phyloP scores from a whole-genome alignment of 2,797 vertebrate species.

The Coendou prehensilis region DNA sequence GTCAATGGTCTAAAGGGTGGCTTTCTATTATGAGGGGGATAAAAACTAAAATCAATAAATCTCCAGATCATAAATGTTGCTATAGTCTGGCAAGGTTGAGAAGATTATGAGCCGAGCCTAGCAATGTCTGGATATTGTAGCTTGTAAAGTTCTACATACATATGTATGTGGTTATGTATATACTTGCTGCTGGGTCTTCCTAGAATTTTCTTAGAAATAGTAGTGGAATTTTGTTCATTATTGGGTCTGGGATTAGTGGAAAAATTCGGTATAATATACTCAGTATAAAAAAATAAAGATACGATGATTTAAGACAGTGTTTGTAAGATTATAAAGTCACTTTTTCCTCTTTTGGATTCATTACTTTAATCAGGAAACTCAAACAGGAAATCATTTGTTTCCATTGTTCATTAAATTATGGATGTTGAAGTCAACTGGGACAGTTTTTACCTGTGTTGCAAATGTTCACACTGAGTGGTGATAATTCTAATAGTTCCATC shows the following conservation, averaged over 20 bases:
- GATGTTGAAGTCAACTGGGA: conserved; percentile 35
- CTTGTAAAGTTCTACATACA: conserved; percentile 92
- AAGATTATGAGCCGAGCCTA: conserved; percentile 91
- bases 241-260: conserved; percentile 77
- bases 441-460: conserved; percentile 46
- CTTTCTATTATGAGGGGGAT: conserved; percentile 90
- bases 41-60: conserved; percentile 93
- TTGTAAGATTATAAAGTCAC: conserved; percentile 49
- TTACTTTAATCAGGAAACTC: conserved; percentile 59
- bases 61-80: conserved; percentile 92
- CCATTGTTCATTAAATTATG: conserved; percentile 61
- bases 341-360: conserved; percentile 48
- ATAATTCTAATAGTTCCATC: conserved; percentile 47
- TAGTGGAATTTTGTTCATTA: conserved; percentile 85
- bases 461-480: conserved; percentile 15
- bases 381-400: conserved; percentile 57
- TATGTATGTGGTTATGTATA: conserved; percentile 89
- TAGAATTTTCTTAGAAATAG: conserved; percentile 87
- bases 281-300: conserved; percentile 51
- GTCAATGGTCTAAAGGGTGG: conserved; percentile 89
- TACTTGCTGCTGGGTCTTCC: conserved; percentile 85
- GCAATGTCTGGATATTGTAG: conserved; percentile 91
- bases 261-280: conserved; percentile 62
- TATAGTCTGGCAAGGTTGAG: conserved; percentile 90
- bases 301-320: conserved; percentile 35